Conservation (phyloP, 2,113 vertebrate species). For the Macrotus californicus region DNA sequence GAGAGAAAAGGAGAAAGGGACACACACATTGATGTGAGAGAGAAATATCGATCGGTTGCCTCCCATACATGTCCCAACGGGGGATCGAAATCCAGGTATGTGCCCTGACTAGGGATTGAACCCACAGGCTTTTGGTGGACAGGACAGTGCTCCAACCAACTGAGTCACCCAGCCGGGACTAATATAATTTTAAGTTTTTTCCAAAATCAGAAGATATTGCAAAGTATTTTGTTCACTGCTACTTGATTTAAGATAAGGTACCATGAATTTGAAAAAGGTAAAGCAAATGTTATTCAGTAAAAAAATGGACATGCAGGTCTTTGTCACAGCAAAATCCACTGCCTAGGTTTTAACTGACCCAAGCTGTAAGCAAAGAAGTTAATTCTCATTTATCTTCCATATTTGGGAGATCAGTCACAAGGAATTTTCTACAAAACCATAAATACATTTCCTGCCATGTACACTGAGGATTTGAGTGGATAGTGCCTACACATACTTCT, state of each 20-base stretch:
- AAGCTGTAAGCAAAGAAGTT: slow-evolving; percentile 1
- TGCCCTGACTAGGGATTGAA: too few relatives aligned
- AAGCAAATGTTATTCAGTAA: not conserved
- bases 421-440: not conserved
- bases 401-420: not conserved
- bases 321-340: not conserved
- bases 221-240: not conserved
- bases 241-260: not conserved
- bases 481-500: not conserved
- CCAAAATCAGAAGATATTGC: not conserved
- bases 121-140: too few relatives aligned
- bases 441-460: not conserved
- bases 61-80: too few relatives aligned
- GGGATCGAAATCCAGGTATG: too few relatives aligned
- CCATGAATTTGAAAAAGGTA: not conserved
- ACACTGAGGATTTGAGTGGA: not conserved
- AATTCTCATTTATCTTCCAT: not conserved
- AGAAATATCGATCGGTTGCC: too few relatives aligned
- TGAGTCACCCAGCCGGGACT: not conserved
- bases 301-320: not conserved
- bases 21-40: too few relatives aligned
- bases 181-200: slow-evolving; percentile 7
- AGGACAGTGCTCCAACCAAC: too few relatives aligned
- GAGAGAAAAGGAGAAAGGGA: too few relatives aligned
- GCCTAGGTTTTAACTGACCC: not conserved